These are phyloP conservation scores for Orchesella cincta DNA, from an alignment of 1,140 invertebrate species.

Conservation along the genomic window DNA sequence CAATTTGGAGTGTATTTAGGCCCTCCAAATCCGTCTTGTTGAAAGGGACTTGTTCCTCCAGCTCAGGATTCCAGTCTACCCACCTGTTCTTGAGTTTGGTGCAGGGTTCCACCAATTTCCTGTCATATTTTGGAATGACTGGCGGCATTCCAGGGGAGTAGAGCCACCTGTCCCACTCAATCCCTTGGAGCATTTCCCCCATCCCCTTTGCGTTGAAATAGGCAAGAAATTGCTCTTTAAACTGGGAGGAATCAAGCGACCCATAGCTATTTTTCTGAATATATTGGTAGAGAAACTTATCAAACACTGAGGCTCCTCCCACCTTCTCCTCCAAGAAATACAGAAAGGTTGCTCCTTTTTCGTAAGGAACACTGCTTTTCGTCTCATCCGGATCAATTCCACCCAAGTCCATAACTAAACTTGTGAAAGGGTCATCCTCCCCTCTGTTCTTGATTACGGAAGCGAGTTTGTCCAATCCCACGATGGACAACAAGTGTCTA, in stretches of 20 bases:
- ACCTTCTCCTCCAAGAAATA: slow-evolving; percentile 80
- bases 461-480: slow-evolving; percentile 71
- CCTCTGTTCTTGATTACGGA: slow-evolving; percentile 64
- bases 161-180: slow-evolving; percentile 87
- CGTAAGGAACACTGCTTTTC: slow-evolving; percentile 72
- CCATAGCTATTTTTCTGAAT: slow-evolving; percentile 78
- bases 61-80: slow-evolving; percentile 57
- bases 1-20: slow-evolving; percentile 69
- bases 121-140: slow-evolving; percentile 76
- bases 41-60: slow-evolving; percentile 58
- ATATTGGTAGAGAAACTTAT: too few relatives aligned
- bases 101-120: slow-evolving; percentile 67
- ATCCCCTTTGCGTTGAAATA: too few relatives aligned
- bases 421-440: slow-evolving; percentile 68
- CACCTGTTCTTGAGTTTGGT: slow-evolving; percentile 63
- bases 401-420: slow-evolving; percentile 74
- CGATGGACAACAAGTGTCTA: slow-evolving; percentile 76
- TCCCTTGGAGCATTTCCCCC: too few relatives aligned
- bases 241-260: slow-evolving; percentile 78
- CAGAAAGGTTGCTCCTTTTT: slow-evolving; percentile 85
- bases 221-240: slow-evolving; percentile 74
- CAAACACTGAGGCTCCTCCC: too few relatives aligned
- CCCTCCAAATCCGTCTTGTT: slow-evolving; percentile 58
- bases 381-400: slow-evolving; percentile 83
- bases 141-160: slow-evolving; percentile 80